Percentiles rank a stretch among this genome's conserved stretches.
Conservation (phyloP, 2,113 vertebrate species). For the Cyprinodon variegatus region DNA sequence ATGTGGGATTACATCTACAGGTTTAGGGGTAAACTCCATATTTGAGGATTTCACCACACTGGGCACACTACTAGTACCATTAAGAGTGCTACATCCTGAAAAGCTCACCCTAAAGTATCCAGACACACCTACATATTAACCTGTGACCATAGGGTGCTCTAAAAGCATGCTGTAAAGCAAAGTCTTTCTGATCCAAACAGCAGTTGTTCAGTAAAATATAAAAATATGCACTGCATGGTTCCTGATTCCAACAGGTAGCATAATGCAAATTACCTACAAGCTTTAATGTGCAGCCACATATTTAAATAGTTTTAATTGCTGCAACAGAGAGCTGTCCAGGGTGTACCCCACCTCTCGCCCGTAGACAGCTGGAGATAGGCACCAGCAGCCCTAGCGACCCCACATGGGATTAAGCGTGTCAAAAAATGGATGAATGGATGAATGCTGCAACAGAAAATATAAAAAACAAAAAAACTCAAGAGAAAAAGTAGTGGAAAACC, state of each 20-base stretch:
- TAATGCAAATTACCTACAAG: not conserved
- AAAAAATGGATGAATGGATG: too few species aligned
- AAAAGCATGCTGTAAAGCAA: not conserved
- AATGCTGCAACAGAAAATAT: too few species aligned
- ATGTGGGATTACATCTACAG: conserved; percentile 69
- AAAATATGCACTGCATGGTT: too few species aligned
- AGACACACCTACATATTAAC: conserved; percentile 16
- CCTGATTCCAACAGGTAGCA: not conserved
- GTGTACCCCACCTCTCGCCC: too few species aligned
- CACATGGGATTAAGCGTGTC: too few species aligned
- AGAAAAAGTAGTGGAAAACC: too few species aligned
- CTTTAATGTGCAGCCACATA: not conserved
- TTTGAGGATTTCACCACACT: conserved; percentile 71
- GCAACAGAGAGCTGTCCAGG: not conserved
- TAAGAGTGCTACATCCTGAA: conserved; percentile 29
- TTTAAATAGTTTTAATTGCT: not conserved
- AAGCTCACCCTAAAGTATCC: conserved; percentile 23
- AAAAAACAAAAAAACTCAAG: too few species aligned
- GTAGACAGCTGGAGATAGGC: too few species aligned
- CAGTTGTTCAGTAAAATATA: too few species aligned
- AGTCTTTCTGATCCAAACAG: too few species aligned
- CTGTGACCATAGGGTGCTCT: not conserved
- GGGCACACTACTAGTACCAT: conserved; percentile 50
- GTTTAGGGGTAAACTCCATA: conserved; percentile 73
- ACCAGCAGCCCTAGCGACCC: too few species aligned